Evolutionary conservation across 2,888 invertebrate genomes (phyloP).

Genomic region (Caenorhabditis sp.): DNA sequence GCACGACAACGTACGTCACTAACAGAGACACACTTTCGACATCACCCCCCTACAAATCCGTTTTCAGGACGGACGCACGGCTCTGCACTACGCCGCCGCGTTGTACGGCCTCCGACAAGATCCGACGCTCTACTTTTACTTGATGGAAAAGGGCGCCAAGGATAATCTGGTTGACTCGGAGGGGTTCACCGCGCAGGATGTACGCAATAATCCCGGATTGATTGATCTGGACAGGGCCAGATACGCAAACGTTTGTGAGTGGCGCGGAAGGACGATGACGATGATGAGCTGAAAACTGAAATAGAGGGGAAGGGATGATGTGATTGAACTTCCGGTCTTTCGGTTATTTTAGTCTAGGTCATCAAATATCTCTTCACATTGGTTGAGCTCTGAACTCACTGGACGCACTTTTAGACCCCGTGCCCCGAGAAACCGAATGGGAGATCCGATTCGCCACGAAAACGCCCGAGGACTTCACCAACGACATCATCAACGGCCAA

Average conservation of each 20-base stretch:
- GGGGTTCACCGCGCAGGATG: conserved; percentile 74
- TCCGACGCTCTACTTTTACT: conserved; percentile 52
- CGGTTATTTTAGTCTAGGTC: too few relatives aligned
- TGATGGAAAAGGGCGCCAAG: conserved; percentile 58
- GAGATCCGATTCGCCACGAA: conserved; percentile 39
- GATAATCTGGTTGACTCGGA: conserved; percentile 69
- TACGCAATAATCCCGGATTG: conserved; percentile 68
- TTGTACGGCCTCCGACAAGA: conserved; percentile 64
- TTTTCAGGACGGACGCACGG: conserved; percentile 72
- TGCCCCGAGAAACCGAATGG: conserved; percentile 49
- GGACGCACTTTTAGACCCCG: conserved; percentile 58
- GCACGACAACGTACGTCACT: conserved; percentile 51
- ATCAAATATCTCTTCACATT: too few relatives aligned
- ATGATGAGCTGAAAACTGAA: background rate
- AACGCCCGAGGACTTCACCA: conserved; percentile 39
- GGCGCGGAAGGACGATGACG: background rate
- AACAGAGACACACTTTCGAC: background rate
- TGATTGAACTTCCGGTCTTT: background rate
- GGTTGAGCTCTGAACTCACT: too few relatives aligned
- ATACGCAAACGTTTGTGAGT: conserved; percentile 73
- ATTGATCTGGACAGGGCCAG: conserved; percentile 71
- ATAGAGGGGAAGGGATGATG: background rate
- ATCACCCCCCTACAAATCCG: too few relatives aligned
- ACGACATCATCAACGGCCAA: conserved; percentile 42
- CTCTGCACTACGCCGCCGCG: conserved; percentile 76